Conservation (phyloP, 2,113 vertebrate species). For the Rhynchopsitta pachyrhyncha region DNA sequence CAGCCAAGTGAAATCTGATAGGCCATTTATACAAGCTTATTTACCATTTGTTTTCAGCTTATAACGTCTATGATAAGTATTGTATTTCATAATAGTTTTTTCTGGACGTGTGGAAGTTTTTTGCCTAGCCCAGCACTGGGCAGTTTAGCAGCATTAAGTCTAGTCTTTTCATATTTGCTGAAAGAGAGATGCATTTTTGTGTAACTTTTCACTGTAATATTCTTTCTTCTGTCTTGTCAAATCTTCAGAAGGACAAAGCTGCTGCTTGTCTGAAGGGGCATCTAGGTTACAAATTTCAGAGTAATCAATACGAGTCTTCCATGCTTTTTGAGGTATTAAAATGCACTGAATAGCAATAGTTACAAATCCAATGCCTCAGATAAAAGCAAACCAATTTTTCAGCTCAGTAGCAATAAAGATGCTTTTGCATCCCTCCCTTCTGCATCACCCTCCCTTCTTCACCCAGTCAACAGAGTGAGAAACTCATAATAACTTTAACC, state of each 20-base stretch:
- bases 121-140: neutral
- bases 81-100: neutral
- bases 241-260: neutral
- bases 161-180: neutral
- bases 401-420: neutral
- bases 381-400: neutral
- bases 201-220: neutral
- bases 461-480: neutral
- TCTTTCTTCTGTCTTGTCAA: neutral
- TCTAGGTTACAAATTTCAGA: neutral
- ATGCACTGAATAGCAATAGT: neutral
- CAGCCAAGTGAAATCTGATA: neutral
- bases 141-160: neutral
- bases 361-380: neutral
- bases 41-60: neutral
- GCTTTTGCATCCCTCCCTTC: neutral
- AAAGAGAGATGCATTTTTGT: neutral
- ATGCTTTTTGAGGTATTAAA: neutral
- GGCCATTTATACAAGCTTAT: neutral
- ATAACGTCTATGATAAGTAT: neutral
- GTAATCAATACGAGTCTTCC: neutral
- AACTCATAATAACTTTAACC: neutral
- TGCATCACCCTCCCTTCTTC: neutral
- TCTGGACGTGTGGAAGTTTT: neutral
- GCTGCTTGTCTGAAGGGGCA: neutral